Conservation (phyloP, 2,797 vertebrate genomes). For the Manis javanica region DNA sequence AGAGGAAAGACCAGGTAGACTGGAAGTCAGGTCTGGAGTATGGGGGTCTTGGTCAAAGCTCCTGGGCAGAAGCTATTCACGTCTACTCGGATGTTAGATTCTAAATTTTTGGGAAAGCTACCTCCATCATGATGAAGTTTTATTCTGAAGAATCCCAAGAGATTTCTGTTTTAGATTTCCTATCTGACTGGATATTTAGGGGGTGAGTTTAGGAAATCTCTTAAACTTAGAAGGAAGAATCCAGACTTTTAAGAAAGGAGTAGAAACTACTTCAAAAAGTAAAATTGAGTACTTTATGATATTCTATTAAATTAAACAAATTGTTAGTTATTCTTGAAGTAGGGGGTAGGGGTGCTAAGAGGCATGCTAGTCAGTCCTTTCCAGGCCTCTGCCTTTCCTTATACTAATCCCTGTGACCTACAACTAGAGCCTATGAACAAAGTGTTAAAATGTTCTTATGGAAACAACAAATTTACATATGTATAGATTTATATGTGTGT, state of each 20-base stretch:
- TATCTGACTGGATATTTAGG: background rate
- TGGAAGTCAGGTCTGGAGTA: too few species aligned
- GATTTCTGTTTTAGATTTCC: background rate
- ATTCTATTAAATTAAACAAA: background rate
- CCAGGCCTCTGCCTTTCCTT: fast-evolving
- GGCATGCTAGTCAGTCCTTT: fast-evolving
- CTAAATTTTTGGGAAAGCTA: background rate
- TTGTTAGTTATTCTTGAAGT: background rate
- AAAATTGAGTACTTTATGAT: background rate
- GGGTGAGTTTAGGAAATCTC: background rate
- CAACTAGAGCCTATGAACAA: background rate
- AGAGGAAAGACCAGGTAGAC: background rate
- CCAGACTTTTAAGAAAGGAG: background rate
- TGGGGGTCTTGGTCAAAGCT: too few species aligned
- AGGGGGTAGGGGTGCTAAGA: background rate
- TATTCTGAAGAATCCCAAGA: background rate
- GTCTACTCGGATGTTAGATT: background rate
- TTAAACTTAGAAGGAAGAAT: background rate
- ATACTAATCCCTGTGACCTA: too few species aligned
- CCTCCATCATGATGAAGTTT: background rate
- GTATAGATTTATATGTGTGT: fast-evolving
- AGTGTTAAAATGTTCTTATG: background rate
- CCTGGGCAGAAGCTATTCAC: too few species aligned
- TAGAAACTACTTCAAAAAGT: background rate
- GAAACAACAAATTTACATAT: background rate